Evolutionary conservation across 2,888 invertebrate species (phyloP), one percentile per base, ranked within the genome.

Genomic region (Drymonia ruficornis): DNA sequence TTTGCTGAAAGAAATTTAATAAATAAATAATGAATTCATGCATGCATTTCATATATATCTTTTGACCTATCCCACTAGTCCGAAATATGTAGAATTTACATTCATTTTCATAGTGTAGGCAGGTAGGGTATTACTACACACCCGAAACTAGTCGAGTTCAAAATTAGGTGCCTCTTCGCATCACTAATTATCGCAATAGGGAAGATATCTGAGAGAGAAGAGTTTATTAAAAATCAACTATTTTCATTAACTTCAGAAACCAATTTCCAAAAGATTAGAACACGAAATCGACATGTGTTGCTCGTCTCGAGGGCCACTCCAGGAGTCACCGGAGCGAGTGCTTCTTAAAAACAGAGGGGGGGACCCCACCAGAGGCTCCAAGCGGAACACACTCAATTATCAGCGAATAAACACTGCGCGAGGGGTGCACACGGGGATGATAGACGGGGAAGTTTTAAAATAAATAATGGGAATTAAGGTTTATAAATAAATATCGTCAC

Each of bases 311-410:
- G 58, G 56, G 63, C 56, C 75, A 73, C 88, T 89, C 66, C 63
- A 86, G 63, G 66, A 86, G 82, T 81, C 83, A 86, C 55, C 63
- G 76, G 74, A 58, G 82, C 79, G 83, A 59, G 65, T 70, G 66
- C 67, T 74, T 80, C 80, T 86, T 86, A 80, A 78, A 83, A 86
- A 86, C 87, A 84, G 87, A 78, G 74, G 74, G 80, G 70, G 72
- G 63, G 57, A 43, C 48, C 50, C 57, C 60, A 61, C 65, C 66
- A 56, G 52, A 47, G 59, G 55, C 63, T 78, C 79, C 78, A 80
- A 78, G 77, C 78, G 67, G 74, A 72, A 72, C 76, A 58, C 70
- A 81, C 84, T 87, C 85, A 83, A 89, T 89, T 87, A 89, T 85
- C 74, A 61, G 58, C 76, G 81, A 80, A 84, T 85, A 89, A 89